Evolutionary conservation across 2,113 vertebrate genomes (phyloP), one percentile per base, ranked within the genome.

Genomic region (Vulpes vulpes): DNA sequence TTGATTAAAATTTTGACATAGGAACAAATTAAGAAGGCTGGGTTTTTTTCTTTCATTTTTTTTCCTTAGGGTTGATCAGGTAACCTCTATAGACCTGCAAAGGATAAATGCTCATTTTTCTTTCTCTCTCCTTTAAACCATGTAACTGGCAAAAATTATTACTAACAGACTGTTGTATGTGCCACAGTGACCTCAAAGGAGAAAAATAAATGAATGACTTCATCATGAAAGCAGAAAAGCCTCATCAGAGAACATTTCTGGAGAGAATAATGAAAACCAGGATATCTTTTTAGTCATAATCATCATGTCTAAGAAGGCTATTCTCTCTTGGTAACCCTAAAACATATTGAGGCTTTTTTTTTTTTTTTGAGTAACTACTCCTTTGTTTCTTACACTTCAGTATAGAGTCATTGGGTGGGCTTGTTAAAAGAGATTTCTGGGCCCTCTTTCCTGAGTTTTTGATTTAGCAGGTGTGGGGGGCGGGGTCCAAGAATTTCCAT

Each of bases 1-100:
- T 91, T 93, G 20, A 96, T 93, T 95, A 79, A 76, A 91, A 10
- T 53, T 94, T 91, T 76, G 65, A 89, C 67, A 62, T 27, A 83
- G 23, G 16, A 65, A 86, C n/a, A 74, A 94, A 92, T 95, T 82
- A 86, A 83, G 22, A 25, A n/a, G 15, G 1, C 9, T 55, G 0
- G 80, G 32, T 17, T 30, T 38, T 57, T 22, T 4, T n/a, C 6
- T 17, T 51, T 78, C 73, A 10, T 43, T 51, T 19, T 84, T 73
- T 57, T 32, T 1, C 5, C 25, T 11, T 93, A 12, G 1, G 60
- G 64, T 74, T 95, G 22, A 78, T 93, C 38, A 1, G 62, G 16
- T 76, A 84, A 71, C 32, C 23, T 95, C 51, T 27, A 11, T 59
- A 76, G 94, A 9, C 35, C 60, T 76, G 27, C 32, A 84, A 88